Conservation (phyloP, 2,888 invertebrate genomes). For the Aphrophora alni region DNA sequence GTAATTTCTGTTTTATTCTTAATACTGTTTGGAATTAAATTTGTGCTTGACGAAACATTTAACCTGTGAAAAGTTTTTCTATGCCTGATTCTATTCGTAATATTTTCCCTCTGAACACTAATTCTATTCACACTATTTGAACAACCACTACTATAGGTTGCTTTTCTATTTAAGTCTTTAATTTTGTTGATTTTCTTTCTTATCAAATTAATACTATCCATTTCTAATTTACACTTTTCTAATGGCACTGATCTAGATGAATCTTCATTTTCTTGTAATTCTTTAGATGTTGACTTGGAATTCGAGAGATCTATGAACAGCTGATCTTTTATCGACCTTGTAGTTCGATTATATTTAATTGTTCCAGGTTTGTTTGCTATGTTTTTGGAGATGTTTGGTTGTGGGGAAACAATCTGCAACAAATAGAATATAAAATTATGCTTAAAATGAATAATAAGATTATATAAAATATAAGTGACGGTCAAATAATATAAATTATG, state of each 20-base stretch:
- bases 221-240: background rate
- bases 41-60: background rate
- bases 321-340: background rate
- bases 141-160: background rate
- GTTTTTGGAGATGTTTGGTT: background rate
- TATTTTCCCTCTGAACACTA: background rate
- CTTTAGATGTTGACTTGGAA: background rate
- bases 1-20: background rate
- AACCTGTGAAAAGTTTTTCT: background rate
- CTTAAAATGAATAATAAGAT: too few species aligned
- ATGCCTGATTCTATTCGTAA: background rate
- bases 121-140: background rate
- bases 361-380: background rate
- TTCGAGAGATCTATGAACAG: background rate
- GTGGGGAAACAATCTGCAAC: slow-evolving; percentile 13
- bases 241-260: too few species aligned
- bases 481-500: too few species aligned
- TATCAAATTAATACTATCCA: background rate
- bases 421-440: background rate
- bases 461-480: too few species aligned
- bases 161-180: background rate
- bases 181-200: background rate
- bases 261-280: background rate
- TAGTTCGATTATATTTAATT: background rate
- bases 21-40: background rate